Base-by-base conservation (phyloP, 2,113 vertebrate species). In the Archilochus colubris region DNA sequence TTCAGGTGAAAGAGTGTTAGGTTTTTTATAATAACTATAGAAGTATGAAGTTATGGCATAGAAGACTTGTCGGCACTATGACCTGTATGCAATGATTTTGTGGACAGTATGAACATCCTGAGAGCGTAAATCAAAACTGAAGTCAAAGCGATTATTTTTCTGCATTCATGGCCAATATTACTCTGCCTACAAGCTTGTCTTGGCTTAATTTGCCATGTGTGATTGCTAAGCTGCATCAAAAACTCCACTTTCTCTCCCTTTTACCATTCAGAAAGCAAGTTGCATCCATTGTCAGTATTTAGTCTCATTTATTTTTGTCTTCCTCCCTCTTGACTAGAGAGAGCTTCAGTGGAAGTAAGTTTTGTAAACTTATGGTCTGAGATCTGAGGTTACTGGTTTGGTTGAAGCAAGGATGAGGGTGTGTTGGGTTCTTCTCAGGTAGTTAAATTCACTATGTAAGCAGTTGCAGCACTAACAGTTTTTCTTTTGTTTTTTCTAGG, bases 401-500 rank as follows among this genome's bases (percentile, higher is more conserved):
- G 8, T 68, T 15, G 69, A 73, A 48, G 14, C 36, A 54, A 83
- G 79, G 11, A 33, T 12, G 25, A 44, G 28, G 5, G 12, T 12
- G 50, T 40, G 40, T 40, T 12, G 40, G 40, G 6, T 43, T 77
- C 53, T 28, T 3, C 46, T 77, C 18, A 69, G 3, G 43, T 44
- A 7, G 12, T 48, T 70, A 64, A 40, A 44, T 67, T 62, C 46
- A 44, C 15, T 74, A 12, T 48, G 19, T 44, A 11, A 3, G 0
- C 88, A n/a, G 36, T 66, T 91, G 23, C 25, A 62, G 54, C 27
- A 48, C 59, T 94, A 62, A 96, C 33, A 48, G 79, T 85, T 93
- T 36, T 94, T 19, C 59, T 91, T 97, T 93, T 93, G 27, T 4
- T 63, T 95, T 76, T 94, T 70, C 14, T 78, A 98, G 98, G 98